phyloP scores from a whole-genome alignment of 1,140 invertebrate species.

The Ceratina japonica region DNA sequence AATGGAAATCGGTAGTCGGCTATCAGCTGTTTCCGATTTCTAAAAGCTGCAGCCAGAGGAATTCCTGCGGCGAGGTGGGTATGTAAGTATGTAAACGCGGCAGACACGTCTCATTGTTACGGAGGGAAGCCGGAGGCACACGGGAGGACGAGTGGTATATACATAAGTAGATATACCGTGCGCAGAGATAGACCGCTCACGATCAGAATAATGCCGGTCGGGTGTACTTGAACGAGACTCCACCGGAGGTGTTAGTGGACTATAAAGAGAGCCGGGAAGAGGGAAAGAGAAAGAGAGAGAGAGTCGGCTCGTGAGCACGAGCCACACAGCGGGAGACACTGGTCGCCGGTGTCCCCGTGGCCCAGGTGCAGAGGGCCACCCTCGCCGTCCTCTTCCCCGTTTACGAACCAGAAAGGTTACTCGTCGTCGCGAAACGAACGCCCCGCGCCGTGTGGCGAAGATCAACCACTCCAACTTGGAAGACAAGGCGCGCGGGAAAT shows the following conservation, averaged over 20 bases:
- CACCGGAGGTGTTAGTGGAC: conserved; percentile 54
- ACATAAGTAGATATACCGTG: conserved; percentile 1
- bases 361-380: conserved; percentile 48
- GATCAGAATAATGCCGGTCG: conserved; percentile 45
- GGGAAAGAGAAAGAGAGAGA: too few relatives aligned
- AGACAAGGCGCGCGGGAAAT: conserved; percentile 69
- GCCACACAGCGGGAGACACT: conserved; percentile 49
- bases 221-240: conserved; percentile 31
- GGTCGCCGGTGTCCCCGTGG: conserved; percentile 33
- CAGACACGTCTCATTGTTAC: conserved; percentile 30
- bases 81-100: conserved; percentile 25
- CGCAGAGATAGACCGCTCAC: conserved; percentile 25
- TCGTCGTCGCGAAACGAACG: not conserved
- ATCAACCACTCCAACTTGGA: conserved; percentile 55
- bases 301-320: conserved; percentile 47
- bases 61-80: not conserved
- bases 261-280: conserved; percentile 46
- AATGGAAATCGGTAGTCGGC: not conserved
- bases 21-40: conserved; percentile 8
- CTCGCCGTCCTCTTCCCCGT: conserved; percentile 22
- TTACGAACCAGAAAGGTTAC: conserved; percentile 31
- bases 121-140: not conserved
- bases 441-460: conserved; percentile 45
- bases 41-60: not conserved
- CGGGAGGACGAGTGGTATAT: not conserved